A percentile compares a stretch with the other conserved stretches of the same genome.
phyloP scores from a whole-genome alignment of 1,140 invertebrate species.

The Drosophila leontia region DNA sequence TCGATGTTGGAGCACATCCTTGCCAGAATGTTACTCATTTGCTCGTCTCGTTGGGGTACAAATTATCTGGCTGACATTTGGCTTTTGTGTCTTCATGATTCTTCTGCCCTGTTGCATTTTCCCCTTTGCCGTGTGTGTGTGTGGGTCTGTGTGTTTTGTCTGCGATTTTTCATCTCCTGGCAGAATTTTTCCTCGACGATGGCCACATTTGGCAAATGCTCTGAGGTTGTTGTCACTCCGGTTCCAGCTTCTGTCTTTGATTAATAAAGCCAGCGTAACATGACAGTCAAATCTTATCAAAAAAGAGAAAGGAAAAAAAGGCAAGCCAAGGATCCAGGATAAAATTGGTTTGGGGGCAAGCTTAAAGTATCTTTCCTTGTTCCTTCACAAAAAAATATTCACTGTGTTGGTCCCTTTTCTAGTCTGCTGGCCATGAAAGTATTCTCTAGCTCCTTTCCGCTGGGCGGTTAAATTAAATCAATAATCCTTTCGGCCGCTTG shows the following conservation, averaged over 20 bases:
- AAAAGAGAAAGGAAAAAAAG: background rate
- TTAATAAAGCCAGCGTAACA: slow-evolving; percentile 52
- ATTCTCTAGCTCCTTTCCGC: slow-evolving; percentile 35
- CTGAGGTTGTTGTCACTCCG: slow-evolving; percentile 18
- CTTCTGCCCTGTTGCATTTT: slow-evolving; percentile 18
- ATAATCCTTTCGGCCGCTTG: slow-evolving; percentile 46
- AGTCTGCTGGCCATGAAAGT: slow-evolving; percentile 74
- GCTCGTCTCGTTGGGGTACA: slow-evolving; percentile 7
- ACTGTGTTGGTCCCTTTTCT: slow-evolving; percentile 51
- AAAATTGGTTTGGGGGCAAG: background rate
- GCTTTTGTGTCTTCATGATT: slow-evolving; percentile 17
- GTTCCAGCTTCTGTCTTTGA: slow-evolving; percentile 27
- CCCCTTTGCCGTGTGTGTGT: background rate
- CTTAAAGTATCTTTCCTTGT: slow-evolving; percentile 60
- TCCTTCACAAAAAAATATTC: slow-evolving; percentile 11
- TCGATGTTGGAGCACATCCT: slow-evolving; percentile 1
- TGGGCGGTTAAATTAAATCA: slow-evolving; percentile 59
- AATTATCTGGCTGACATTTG: slow-evolving; percentile 30
- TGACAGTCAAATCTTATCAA: slow-evolving; percentile 56
- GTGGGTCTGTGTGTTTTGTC: slow-evolving; percentile 4
- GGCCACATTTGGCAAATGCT: slow-evolving; percentile 51
- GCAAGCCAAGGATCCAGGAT: background rate
- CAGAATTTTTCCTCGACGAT: slow-evolving; percentile 22
- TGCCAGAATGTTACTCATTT: slow-evolving; percentile 13
- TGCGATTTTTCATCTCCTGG: slow-evolving; percentile 21